phyloP scores from a whole-genome alignment of 2,888 invertebrate species.

The Idaea aversata region DNA sequence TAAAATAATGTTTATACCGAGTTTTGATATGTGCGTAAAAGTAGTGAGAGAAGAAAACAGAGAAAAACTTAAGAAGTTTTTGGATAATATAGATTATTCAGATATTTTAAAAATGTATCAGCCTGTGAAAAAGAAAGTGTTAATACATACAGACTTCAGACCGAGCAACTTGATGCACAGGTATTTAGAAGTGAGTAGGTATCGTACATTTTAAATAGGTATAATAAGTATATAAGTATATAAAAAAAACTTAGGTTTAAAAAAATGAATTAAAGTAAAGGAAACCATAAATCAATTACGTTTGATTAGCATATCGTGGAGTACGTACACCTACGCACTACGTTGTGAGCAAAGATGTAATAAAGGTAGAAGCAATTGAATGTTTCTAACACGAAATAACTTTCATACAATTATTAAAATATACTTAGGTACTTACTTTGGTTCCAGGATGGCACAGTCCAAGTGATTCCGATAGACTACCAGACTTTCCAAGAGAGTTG shows the following conservation, averaged over 20 bases:
- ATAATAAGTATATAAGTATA: too few species aligned
- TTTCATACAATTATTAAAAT: too few species aligned
- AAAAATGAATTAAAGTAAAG: too few species aligned
- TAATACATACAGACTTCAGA: background rate
- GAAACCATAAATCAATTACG: too few species aligned
- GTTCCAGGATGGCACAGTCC: constrained; percentile 24
- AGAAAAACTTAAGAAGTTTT: background rate
- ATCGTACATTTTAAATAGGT: too few species aligned
- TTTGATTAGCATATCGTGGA: too few species aligned
- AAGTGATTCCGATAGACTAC: constrained; percentile 44
- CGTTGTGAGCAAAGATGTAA: too few species aligned
- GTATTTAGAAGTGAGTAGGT: background rate
- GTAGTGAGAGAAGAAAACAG: constrained; percentile 17
- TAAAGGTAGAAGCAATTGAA: too few species aligned
- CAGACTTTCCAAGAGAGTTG: constrained; percentile 48
- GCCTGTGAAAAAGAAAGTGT: background rate
- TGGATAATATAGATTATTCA: background rate
- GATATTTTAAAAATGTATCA: background rate
- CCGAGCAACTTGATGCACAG: constrained; percentile 2
- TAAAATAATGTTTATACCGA: constrained; percentile 3
- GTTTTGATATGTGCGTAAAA: constrained; percentile 10
- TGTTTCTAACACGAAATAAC: too few species aligned
- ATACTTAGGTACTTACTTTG: background rate
- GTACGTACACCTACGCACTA: too few species aligned
- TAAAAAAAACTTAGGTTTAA: too few species aligned